Evolutionary conservation across 2,888 invertebrate genomes (phyloP).

Genomic region (Tiliacea citrago): DNA sequence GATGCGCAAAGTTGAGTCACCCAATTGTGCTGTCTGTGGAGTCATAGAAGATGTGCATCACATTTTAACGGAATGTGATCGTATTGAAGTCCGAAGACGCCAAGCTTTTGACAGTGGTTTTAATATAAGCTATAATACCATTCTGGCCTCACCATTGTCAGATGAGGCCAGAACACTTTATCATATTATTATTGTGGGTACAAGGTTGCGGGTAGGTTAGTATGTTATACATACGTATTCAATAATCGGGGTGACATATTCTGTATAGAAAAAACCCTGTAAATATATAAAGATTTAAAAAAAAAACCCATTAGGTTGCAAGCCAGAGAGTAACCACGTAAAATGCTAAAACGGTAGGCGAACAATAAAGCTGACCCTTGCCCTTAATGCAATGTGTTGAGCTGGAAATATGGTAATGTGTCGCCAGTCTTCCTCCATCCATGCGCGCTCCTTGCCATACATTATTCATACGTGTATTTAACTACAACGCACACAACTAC

Average conservation of each 20-base stretch:
- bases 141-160: too few species aligned
- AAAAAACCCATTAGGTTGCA: slow-evolving; percentile 14
- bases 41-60: too few species aligned
- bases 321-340: slow-evolving; percentile 25
- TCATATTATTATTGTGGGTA: too few species aligned
- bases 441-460: slow-evolving; percentile 40
- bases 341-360: slow-evolving; percentile 30
- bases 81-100: too few species aligned
- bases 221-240: too few species aligned
- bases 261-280: neutral
- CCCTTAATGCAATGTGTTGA: slow-evolving; percentile 55
- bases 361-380: slow-evolving; percentile 54
- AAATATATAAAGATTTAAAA: neutral
- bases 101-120: too few species aligned
- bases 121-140: too few species aligned
- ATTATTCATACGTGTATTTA: slow-evolving; percentile 57
- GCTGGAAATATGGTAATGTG: slow-evolving; percentile 58
- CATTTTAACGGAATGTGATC: too few species aligned
- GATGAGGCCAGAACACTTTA: too few species aligned
- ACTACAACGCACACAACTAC: slow-evolving; percentile 39
- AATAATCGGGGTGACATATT: neutral
- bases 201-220: too few species aligned
- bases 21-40: too few species aligned
- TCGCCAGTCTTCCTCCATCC: slow-evolving; percentile 40
- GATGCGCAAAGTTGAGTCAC: too few species aligned